Percentiles rank a stretch among this genome's conserved stretches.
phyloP scores from a whole-genome alignment of 1,140 invertebrate species.

The Diprion similis region DNA sequence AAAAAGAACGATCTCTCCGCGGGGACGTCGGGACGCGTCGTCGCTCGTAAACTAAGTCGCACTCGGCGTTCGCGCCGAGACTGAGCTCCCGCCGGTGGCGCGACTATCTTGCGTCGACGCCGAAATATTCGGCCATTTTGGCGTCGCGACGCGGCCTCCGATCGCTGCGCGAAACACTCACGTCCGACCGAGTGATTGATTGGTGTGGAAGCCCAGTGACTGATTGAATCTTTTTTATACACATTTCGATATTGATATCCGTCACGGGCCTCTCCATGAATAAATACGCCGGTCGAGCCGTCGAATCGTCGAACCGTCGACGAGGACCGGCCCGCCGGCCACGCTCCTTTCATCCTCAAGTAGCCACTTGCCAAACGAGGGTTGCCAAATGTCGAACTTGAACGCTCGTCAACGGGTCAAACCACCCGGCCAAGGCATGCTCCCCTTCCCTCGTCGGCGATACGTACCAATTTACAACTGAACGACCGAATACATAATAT shows the following conservation, averaged over 20 bases:
- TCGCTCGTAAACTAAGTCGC: constrained; percentile 23
- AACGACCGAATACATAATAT: too few species aligned
- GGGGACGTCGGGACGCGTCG: constrained; percentile 10
- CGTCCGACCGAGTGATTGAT: constrained; percentile 52
- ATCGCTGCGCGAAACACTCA: constrained; percentile 38
- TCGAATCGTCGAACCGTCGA: too few species aligned
- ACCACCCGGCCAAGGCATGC: too few species aligned
- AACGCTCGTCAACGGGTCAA: neutral
- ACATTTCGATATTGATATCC: constrained; percentile 57
- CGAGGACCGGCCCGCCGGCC: neutral
- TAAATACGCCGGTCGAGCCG: neutral
- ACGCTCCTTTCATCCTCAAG: neutral
- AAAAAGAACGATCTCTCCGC: neutral
- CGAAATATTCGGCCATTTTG: constrained; percentile 54
- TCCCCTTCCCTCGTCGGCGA: too few species aligned
- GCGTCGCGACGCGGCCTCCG: constrained; percentile 24
- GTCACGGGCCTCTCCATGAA: constrained; percentile 7
- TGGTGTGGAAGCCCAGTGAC: constrained; percentile 58
- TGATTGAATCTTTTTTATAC: constrained; percentile 60
- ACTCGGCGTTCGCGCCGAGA: constrained; percentile 56
- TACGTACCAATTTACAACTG: too few species aligned
- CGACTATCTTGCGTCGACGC: constrained; percentile 59
- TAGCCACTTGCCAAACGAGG: neutral
- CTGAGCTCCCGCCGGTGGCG: constrained; percentile 60
- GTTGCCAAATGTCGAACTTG: neutral